A percentile compares a stretch with the other conserved stretches of the same genome.
Conservation (phyloP, 2,797 vertebrate species). For the Gadopsis marmoratus region DNA sequence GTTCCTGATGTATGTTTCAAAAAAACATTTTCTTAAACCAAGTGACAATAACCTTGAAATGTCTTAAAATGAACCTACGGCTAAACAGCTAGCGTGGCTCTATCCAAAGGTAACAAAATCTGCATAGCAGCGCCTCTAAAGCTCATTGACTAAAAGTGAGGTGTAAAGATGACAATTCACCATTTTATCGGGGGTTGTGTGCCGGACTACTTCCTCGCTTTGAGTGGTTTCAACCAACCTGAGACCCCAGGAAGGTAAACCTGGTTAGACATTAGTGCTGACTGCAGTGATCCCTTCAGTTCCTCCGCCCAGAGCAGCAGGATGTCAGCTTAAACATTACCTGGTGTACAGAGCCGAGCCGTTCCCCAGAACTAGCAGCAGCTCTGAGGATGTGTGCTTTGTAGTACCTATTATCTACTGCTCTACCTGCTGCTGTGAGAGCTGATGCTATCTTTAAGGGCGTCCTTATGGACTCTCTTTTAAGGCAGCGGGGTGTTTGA, state of each 20-base stretch:
- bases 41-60: not conserved
- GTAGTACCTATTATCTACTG: constrained; percentile 39
- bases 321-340: constrained; percentile 85
- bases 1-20: not conserved
- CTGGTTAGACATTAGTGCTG: constrained; percentile 78
- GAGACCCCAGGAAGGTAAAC: not conserved
- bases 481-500: constrained; percentile 23
- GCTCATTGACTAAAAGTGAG: not conserved
- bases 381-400: constrained; percentile 52
- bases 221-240: too few relatives aligned
- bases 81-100: not conserved
- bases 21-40: not conserved
- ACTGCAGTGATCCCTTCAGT: constrained; percentile 60
- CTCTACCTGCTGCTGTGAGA: constrained; percentile 38
- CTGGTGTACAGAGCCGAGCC: constrained; percentile 30
- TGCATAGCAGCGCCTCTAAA: constrained; percentile 4
- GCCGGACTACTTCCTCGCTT: not conserved
- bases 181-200: not conserved
- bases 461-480: constrained; percentile 41
- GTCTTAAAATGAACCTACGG: not conserved
- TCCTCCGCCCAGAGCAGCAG: constrained; percentile 70
- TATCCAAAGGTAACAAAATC: constrained; percentile 4
- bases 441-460: constrained; percentile 61
- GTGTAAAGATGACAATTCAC: not conserved
- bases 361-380: constrained; percentile 38